These are phyloP conservation scores for Atlantisia rogersi DNA, from an alignment of 2,113 vertebrate species.

Conservation along the genomic window DNA sequence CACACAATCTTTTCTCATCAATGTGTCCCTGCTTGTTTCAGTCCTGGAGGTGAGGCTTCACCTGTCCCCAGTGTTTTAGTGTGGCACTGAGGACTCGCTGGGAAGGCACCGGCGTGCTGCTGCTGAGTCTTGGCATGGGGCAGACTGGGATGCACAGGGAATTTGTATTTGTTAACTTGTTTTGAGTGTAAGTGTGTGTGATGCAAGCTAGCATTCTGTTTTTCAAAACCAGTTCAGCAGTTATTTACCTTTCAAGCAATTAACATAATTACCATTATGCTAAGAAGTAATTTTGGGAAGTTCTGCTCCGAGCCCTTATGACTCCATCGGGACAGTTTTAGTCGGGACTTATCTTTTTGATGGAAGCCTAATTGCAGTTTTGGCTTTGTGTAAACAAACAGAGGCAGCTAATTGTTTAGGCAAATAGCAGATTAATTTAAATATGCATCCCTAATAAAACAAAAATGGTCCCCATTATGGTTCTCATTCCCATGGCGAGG, in stretches of 20 bases:
- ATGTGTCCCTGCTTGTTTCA: neutral
- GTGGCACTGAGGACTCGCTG: neutral
- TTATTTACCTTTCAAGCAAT: slow-evolving; percentile 87
- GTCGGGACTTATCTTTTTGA: slow-evolving; percentile 82
- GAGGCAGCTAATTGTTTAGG: slow-evolving; percentile 85
- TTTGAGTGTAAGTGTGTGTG: neutral
- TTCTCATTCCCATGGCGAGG: slow-evolving; percentile 77
- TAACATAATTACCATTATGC: slow-evolving; percentile 81
- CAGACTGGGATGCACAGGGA: neutral
- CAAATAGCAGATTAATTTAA: slow-evolving; percentile 90
- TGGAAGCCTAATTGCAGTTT: slow-evolving; percentile 86
- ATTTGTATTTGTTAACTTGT: slow-evolving; percentile 37
- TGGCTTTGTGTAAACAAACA: slow-evolving; percentile 82
- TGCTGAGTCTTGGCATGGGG: neutral
- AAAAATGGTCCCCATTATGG: slow-evolving; percentile 84
- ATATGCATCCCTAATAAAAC: slow-evolving; percentile 87
- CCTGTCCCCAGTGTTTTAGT: neutral
- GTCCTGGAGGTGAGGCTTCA: neutral
- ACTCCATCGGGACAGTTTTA: slow-evolving; percentile 80
- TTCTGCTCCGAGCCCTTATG: slow-evolving; percentile 76
- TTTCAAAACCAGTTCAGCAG: slow-evolving; percentile 75
- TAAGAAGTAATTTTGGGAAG: slow-evolving; percentile 83
- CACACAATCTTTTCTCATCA: fast-evolving
- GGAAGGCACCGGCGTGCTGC: neutral
- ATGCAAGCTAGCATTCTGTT: neutral